Conservation (phyloP, 2,113 vertebrate species). For the Nibea coibor region DNA sequence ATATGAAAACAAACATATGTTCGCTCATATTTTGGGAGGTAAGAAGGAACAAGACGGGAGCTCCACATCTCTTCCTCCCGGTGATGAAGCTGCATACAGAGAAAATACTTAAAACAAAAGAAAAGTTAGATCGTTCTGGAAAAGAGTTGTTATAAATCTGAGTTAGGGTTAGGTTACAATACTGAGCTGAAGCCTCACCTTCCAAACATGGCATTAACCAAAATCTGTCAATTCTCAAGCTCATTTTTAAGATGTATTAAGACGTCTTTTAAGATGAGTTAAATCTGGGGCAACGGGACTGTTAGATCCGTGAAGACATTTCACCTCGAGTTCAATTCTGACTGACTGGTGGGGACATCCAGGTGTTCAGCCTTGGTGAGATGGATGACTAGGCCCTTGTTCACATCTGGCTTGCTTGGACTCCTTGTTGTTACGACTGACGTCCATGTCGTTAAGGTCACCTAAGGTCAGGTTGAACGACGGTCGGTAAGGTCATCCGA, state of each 20-base stretch:
- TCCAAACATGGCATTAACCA: constrained; percentile 48
- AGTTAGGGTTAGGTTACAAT: constrained; percentile 38
- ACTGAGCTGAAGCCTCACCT: constrained; percentile 64
- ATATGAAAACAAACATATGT: constrained; percentile 76
- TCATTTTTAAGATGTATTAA: neutral
- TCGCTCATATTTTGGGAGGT: constrained; percentile 78
- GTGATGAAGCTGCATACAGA: constrained; percentile 51
- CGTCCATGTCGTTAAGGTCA: too few relatives aligned
- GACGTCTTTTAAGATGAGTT: too few relatives aligned
- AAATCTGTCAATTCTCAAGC: neutral
- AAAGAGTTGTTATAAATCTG: constrained; percentile 29
- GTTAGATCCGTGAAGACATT: too few relatives aligned
- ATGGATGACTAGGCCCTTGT: too few relatives aligned
- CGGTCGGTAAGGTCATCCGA: too few relatives aligned
- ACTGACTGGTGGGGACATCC: too few relatives aligned
- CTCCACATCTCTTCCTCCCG: constrained; percentile 24
- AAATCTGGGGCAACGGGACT: too few relatives aligned
- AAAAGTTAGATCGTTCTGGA: constrained; percentile 52
- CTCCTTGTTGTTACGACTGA: too few relatives aligned
- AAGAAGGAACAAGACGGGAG: constrained; percentile 40
- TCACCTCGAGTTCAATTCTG: too few relatives aligned
- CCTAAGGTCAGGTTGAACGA: too few relatives aligned
- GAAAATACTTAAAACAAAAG: constrained; percentile 32
- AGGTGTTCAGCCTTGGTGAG: too few relatives aligned
- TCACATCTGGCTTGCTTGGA: too few relatives aligned